A percentile compares a stretch with the other conserved stretches of the same genome.
These are phyloP conservation scores for Tolypeutes matacus DNA, from an alignment of 2,797 vertebrate species.

Conservation along the genomic window DNA sequence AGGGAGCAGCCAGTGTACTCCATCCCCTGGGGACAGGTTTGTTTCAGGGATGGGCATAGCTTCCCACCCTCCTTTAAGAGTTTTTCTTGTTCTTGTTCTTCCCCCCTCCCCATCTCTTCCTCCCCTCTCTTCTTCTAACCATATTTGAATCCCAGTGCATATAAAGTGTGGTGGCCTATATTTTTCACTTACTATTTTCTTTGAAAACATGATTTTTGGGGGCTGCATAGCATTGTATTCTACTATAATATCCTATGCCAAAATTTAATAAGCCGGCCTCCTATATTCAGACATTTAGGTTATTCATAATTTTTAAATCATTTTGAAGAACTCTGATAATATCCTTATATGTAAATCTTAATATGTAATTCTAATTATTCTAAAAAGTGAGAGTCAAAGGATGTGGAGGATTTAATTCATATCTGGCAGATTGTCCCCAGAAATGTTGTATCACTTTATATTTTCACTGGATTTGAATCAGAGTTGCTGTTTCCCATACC, in stretches of 20 bases:
- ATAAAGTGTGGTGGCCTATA: background rate
- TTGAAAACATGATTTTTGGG: background rate
- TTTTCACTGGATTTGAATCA: too few species aligned
- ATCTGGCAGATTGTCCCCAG: too few species aligned
- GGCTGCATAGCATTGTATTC: background rate
- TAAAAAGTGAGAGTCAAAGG: background rate
- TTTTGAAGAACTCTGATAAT: background rate
- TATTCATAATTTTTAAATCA: conserved; percentile 32
- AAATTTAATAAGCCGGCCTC: background rate
- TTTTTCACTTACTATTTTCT: background rate
- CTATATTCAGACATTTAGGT: background rate
- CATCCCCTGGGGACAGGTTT: background rate
- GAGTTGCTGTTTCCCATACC: background rate
- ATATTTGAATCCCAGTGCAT: background rate
- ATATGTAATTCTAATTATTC: background rate
- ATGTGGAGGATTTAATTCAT: background rate
- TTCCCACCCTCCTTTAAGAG: background rate
- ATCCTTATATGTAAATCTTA: too few species aligned
- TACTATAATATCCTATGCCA: background rate
- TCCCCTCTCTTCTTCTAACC: too few species aligned
- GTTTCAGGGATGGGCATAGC: background rate
- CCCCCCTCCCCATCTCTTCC: too few species aligned
- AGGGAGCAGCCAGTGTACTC: background rate
- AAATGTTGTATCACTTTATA: too few species aligned
- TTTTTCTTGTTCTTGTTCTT: background rate